Base-by-base conservation (phyloP, 2,888 invertebrate species). In the Anodontia alba region DNA sequence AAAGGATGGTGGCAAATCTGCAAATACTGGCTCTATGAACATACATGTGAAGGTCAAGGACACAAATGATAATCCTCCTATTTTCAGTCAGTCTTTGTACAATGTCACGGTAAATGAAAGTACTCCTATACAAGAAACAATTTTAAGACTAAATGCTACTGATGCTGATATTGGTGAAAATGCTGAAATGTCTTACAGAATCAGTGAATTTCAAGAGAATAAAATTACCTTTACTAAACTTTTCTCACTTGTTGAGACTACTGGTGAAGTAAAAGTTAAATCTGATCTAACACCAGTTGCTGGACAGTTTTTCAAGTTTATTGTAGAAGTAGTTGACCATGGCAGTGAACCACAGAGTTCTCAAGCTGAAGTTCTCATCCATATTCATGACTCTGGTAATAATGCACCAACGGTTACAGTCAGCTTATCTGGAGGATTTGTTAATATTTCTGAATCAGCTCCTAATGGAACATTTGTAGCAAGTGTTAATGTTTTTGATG, bases 111-210 rank as follows among this genome's bases (percentile, higher is more conserved):
- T 89, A 5, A 83, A 82, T 43, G 89, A 89, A 82, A 90, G 86
- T 66, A 78, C 87, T 7, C 76, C 81, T 1, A 69, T 80, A 0
- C 87, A 87, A 17, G 85, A 88, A 31, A 76, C 89, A 0, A 82
- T 92, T 23, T 70, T 91, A 10, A 86, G 81, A 23, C 97, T 99
- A 0, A 96, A 96, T 23, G 98, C 99, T 0, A 96, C 96, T 8
- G 99, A 99, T 93, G 96, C 96, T 43, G 99, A 99, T 92, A 96
- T 96, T 86, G 98, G 98, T 5, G 96, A 96, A 12, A 98, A 98
- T 93, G 96, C 95, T 3, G 93, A 95, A 73, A 93, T 96, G n/a
- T 88, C 93, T 23, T 95, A 95, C 90, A 93, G 94, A 90, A 94
- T 93, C 17, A 89, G 89, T 51, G 82, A 85, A 20, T 86, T 86